phyloP scores from a whole-genome alignment of 2,797 vertebrate species.

The Antrozous pallidus region DNA sequence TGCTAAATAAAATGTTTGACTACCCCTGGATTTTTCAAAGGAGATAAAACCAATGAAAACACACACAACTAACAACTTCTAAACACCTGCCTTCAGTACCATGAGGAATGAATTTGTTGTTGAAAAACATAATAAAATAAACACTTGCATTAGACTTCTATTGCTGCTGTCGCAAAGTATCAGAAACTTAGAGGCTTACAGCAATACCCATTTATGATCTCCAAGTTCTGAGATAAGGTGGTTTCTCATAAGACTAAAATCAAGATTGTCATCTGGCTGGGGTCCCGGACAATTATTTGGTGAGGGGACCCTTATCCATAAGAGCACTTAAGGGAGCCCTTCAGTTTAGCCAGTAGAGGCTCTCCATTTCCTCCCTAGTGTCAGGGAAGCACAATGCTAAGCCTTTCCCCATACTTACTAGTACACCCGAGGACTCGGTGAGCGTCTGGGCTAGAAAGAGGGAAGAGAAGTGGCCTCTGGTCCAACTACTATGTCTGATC shows the following conservation, averaged over 20 bases:
- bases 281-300: background rate
- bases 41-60: slow-evolving; percentile 36
- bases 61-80: background rate
- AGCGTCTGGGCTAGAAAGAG: background rate
- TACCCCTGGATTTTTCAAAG: background rate
- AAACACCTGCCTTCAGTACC: background rate
- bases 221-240: background rate
- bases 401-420: too few relatives aligned
- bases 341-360: background rate
- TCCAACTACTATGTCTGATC: background rate
- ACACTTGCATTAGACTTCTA: background rate
- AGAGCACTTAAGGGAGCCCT: background rate
- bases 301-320: background rate
- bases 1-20: background rate
- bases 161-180: background rate
- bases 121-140: background rate
- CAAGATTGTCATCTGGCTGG: background rate
- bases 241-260: background rate
- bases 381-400: background rate
- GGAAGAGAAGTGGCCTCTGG: too few relatives aligned
- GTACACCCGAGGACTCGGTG: background rate
- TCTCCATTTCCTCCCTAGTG: background rate
- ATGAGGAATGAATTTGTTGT: background rate
- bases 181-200: background rate
- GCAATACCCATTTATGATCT: background rate